Evolutionary conservation across 2,113 vertebrate species (phyloP).

Genomic region (Sciurus niger): DNA sequence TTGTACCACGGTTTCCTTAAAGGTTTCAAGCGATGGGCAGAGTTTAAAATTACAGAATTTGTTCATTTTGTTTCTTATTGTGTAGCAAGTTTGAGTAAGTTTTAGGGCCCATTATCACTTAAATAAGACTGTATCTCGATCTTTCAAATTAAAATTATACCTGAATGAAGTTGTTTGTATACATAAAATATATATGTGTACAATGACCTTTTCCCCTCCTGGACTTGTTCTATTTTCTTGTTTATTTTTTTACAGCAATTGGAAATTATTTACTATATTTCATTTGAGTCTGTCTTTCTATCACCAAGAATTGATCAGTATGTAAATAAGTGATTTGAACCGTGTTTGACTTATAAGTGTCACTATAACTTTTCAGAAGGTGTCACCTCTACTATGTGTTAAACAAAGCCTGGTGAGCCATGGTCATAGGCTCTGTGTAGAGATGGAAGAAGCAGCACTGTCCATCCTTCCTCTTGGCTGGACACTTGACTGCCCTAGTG

Average conservation of each 20-base stretch:
- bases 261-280: constrained; percentile 83
- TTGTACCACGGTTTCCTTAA: constrained; percentile 50
- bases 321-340: constrained; percentile 86
- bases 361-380: constrained; percentile 46
- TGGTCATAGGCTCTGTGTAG: constrained; percentile 10
- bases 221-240: constrained; percentile 80
- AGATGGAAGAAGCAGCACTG: neutral
- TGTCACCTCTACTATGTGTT: neutral
- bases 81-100: constrained; percentile 67
- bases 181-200: constrained; percentile 69
- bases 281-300: constrained; percentile 78
- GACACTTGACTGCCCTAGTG: constrained; percentile 58
- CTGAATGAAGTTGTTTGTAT: constrained; percentile 73
- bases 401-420: constrained; percentile 26
- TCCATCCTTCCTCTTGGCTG: constrained; percentile 10
- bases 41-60: constrained; percentile 56
- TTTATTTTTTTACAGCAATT: constrained; percentile 82
- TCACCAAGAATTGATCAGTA: constrained; percentile 78
- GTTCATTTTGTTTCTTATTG: constrained; percentile 68
- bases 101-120: constrained; percentile 48
- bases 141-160: constrained; percentile 66
- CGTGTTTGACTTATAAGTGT: constrained; percentile 74
- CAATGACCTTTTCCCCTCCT: constrained; percentile 11
- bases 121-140: neutral
- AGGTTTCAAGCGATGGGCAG: constrained; percentile 45